Percentiles rank a stretch among this genome's conserved stretches.
Conservation (phyloP, 2,888 invertebrate genomes). For the Ephialtes manifestator region DNA sequence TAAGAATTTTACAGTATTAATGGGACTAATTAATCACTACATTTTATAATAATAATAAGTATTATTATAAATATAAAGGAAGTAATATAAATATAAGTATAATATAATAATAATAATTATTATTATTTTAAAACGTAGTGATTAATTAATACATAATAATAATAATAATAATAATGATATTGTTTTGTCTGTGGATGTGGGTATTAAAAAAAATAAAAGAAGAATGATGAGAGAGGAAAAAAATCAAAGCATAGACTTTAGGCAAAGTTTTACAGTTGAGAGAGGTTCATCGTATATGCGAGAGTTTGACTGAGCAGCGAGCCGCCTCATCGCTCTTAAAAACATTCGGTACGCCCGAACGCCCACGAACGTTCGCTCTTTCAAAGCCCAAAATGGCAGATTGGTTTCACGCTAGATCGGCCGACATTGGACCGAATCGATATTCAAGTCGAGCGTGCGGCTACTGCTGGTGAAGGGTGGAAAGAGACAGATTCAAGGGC, state of each 20-base stretch:
- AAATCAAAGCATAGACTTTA: conserved; percentile 16
- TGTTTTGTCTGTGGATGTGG: not conserved
- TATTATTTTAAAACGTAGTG: no score
- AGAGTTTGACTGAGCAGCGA: conserved; percentile 41
- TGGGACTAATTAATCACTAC: no score
- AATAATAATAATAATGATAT: not conserved
- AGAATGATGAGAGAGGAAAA: not conserved
- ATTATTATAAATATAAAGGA: no score
- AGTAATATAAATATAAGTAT: no score
- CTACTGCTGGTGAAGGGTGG: conserved; percentile 11
- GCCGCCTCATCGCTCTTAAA: conserved; percentile 49
- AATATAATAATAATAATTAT: no score
- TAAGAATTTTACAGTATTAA: no score
- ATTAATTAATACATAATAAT: not conserved
- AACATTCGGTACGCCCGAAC: conserved; percentile 46
- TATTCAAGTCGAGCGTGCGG: conserved; percentile 65
- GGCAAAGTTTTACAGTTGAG: conserved; percentile 18
- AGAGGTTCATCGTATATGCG: conserved; percentile 29
- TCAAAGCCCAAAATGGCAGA: conserved; percentile 65
- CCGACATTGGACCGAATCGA: conserved; percentile 61
- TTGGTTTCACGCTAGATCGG: conserved; percentile 68
- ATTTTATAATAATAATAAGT: no score
- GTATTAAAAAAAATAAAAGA: not conserved
- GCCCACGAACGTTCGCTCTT: conserved; percentile 49
- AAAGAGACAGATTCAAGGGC: conserved; percentile 67